Evolutionary conservation across 2,888 invertebrate genomes (phyloP), one percentile per base, ranked within the genome.

Genomic region (Agapostemon virescens): DNA sequence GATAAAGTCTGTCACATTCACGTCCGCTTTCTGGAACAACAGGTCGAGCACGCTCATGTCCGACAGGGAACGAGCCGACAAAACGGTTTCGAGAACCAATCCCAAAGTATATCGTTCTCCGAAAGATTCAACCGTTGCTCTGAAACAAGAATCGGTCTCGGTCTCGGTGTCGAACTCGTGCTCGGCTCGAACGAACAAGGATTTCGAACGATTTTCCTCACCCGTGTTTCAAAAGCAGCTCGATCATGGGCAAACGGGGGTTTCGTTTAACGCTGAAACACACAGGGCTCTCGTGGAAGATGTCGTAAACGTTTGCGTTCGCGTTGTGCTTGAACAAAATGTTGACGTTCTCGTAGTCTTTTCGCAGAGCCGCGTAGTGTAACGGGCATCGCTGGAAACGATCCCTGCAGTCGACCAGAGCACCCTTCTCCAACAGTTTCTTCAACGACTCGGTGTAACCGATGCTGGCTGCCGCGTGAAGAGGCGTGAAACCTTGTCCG

Each of bases 21-120:
- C 49, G 49, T n/a, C 49, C n/a, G 49, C n/a, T 49, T 49, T 49
- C n/a, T n/a, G 49, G 11, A 49, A 49, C 49, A 49, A 49, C n/a
- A 49, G 1, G n/a, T 49, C 49, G n/a, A 49, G 49, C n/a, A 49
- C 49, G 49, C 9, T n/a, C 3, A 49, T 49, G n/a, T 49, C 49
- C n/a, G 49, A 49, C n/a, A 49, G n/a, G 49, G n/a, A n/a, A 3
- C 49, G 49, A 49, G n/a, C n/a, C 3, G 49, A 49, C 49, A 49
- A n/a, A n/a, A 49, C 11, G 49, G 49, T 49, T n/a, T 49, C 49
- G 49, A 49, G 49, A 11, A 49, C 3, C 49, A n/a, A n/a, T 20
- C 49, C n/a, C 49, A 49, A 11, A n/a, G 49, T n/a, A n/a, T 49
- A 49, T 2, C 7, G 49, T 49, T 49, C 49, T 20, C n/a, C n/a